Percentiles rank a stretch among this genome's conserved stretches.
Evolutionary conservation across 2,113 vertebrate species (phyloP).

Genomic region (Eptesicus fuscus): DNA sequence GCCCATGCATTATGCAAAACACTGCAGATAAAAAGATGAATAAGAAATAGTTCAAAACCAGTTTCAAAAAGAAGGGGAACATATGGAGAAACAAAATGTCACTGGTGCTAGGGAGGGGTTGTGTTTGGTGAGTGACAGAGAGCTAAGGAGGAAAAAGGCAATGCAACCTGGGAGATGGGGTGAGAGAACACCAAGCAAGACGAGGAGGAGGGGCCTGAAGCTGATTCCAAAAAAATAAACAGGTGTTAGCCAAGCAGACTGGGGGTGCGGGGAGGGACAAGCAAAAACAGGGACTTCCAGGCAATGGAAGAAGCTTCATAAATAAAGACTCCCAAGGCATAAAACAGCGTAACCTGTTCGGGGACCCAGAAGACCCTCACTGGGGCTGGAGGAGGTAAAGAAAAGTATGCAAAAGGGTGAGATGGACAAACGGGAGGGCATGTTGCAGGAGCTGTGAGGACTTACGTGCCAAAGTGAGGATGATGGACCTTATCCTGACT

Average conservation of each 20-base stretch:
- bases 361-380: neutral
- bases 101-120: neutral
- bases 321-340: neutral
- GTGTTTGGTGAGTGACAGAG: neutral
- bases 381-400: neutral
- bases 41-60: neutral
- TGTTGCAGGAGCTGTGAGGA: neutral
- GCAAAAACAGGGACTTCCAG: neutral
- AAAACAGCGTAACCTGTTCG: neutral
- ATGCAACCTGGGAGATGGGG: neutral
- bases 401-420: neutral
- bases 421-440: too few species aligned
- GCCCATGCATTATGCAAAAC: conserved; percentile 34
- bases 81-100: neutral
- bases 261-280: neutral
- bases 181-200: neutral
- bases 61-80: neutral
- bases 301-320: neutral
- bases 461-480: neutral
- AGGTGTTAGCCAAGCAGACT: neutral
- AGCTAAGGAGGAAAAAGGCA: neutral
- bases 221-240: neutral
- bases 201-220: neutral
- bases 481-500: neutral
- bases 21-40: conserved; percentile 25